Percentiles rank a stretch among this genome's conserved stretches.
Conservation (phyloP, 2,797 vertebrate species). For the Etheostoma nigrum region DNA sequence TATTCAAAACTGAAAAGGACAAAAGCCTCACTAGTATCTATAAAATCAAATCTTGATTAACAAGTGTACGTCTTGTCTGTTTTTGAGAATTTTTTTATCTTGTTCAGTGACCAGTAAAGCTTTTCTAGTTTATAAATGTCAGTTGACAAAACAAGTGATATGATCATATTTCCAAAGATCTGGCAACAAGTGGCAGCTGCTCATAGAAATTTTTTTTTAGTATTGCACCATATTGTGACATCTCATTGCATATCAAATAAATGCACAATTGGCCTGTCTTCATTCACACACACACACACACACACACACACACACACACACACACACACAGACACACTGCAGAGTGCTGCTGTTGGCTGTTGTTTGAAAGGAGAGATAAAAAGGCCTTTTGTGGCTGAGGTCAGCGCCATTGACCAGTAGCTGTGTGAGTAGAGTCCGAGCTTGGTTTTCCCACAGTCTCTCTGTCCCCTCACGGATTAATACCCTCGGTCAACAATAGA, state of each 20-base stretch:
- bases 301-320: conserved; percentile 33
- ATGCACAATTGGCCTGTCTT: conserved; percentile 31
- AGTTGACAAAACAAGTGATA: neutral
- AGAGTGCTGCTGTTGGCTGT: conserved; percentile 57
- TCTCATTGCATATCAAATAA: conserved; percentile 50
- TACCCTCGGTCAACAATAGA: conserved; percentile 87
- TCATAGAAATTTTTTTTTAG: conserved; percentile 19
- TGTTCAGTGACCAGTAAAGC: neutral
- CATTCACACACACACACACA: conserved; percentile 33
- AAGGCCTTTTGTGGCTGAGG: conserved; percentile 80
- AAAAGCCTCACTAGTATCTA: neutral
- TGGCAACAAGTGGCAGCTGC: conserved; percentile 38
- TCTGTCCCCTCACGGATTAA: conserved; percentile 84
- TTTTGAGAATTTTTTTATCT: neutral
- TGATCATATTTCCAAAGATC: conserved; percentile 21
- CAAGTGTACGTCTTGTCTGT: neutral
- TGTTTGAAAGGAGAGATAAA: conserved; percentile 75
- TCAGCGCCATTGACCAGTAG: conserved; percentile 79
- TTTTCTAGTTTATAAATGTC: neutral
- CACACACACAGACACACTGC: conserved; percentile 41
- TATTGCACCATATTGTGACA: conserved; percentile 22
- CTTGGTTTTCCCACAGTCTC: conserved; percentile 91
- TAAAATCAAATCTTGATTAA: neutral
- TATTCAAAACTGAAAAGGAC: neutral
- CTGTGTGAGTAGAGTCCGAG: conserved; percentile 87